phyloP scores from a whole-genome alignment of 2,888 invertebrate species.

The Lampropteryx suffumata region DNA sequence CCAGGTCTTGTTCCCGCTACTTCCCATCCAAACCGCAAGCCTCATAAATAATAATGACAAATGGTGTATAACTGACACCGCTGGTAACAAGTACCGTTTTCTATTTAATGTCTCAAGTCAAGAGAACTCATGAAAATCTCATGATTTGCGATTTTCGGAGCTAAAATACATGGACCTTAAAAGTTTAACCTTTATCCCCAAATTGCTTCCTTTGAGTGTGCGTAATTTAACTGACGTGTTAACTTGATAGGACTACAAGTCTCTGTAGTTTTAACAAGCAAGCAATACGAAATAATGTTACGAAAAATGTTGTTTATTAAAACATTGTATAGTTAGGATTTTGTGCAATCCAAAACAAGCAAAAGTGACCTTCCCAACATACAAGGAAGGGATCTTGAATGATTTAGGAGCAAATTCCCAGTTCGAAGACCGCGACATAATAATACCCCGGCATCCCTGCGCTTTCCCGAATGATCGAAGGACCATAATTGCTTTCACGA shows the following conservation, averaged over 20 bases:
- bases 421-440: constrained; percentile 19
- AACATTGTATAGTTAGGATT: too few species aligned
- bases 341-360: not conserved
- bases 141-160: too few species aligned
- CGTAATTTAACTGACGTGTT: too few species aligned
- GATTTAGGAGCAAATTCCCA: constrained; percentile 19
- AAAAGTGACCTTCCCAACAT: not conserved
- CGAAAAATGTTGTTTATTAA: too few species aligned
- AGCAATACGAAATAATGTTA: too few species aligned
- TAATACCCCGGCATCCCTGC: constrained; percentile 44
- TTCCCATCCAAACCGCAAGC: constrained; percentile 50
- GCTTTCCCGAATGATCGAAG: constrained; percentile 68
- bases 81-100: constrained; percentile 18
- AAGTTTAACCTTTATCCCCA: too few species aligned
- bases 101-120: not conserved
- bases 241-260: too few species aligned
- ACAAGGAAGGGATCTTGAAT: constrained; percentile 18
- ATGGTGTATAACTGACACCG: constrained; percentile 43
- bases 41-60: constrained; percentile 68
- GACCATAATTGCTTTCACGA: constrained; percentile 67
- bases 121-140: too few species aligned
- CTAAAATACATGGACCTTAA: too few species aligned
- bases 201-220: too few species aligned
- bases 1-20: constrained; percentile 38
- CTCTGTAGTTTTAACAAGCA: too few species aligned